Base-by-base conservation (phyloP, 1,140 invertebrate genomes). In the Achatina immaculata region DNA sequence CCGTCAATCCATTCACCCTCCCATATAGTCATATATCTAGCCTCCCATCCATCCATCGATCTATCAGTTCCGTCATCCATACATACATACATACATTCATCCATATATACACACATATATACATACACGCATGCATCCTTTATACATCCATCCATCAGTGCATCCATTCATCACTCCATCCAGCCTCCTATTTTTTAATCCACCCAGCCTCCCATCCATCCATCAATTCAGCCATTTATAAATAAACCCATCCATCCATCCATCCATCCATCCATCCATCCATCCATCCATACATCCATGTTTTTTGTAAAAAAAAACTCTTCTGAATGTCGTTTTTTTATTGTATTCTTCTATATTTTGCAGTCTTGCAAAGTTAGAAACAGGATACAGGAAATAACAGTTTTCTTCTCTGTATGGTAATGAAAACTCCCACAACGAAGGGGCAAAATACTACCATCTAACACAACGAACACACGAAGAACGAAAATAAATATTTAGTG, bases 31-130 rank as follows among this genome's bases (percentile, higher is more conserved):
- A n/a, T n/a, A n/a, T n/a, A n/a, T n/a, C n/a, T n/a, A n/a, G n/a
- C 45, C 7, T 48, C 45, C 7, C 19, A 48, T 48, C 45, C 45
- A 48, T 42, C 28, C 24, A 43, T 75, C 43, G 14, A n/a, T 31
- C 42, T 38, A 73, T 42, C 28, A 73, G 7, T 28, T 19, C 36
- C 69, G 28, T 31, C 43, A 48, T 28, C 31, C 24, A 24, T 34
- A 11, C 62, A 24, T 28, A 7, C 75, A 51, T 38, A 65, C 62
- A 43, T 48, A 78, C 77, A 45, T 45, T 68, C 77, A 78, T 34
- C 66, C 75, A 62, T 55, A 75, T 43, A 75, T 51, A 79, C 77
- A 79, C n/a, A 79, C 62, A 79, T 43, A 69, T 16, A 69, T 34
- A 79, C 14, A 69, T 43, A 69, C 77, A 69, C 43, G 45, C 62